Evolutionary conservation across 1,140 invertebrate species (phyloP).

Genomic region (Lepidurus arcticus): DNA sequence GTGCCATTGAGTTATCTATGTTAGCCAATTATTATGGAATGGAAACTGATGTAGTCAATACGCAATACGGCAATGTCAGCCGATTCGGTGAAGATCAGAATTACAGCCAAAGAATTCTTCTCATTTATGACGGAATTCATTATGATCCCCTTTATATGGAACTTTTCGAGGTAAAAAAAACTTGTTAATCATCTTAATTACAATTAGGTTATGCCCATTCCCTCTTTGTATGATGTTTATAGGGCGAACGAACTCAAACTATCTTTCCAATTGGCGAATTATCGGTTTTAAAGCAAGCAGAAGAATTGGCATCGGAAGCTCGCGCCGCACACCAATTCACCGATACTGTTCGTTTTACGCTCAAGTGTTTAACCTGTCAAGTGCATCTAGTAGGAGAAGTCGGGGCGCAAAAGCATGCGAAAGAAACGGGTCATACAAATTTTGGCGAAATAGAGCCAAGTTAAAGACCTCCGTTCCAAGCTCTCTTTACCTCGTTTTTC

Average conservation of each 20-base stretch:
- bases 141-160: slow-evolving; percentile 91
- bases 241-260: slow-evolving; percentile 65
- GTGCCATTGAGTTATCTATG: slow-evolving; percentile 87
- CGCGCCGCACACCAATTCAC: slow-evolving; percentile 82
- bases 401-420: slow-evolving; percentile 77
- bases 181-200: slow-evolving; percentile 9
- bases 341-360: slow-evolving; percentile 76
- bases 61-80: slow-evolving; percentile 80
- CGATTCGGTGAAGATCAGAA: slow-evolving; percentile 89
- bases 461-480: background rate
- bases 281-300: slow-evolving; percentile 65
- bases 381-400: slow-evolving; percentile 64
- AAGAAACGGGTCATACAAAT: slow-evolving; percentile 71
- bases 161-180: slow-evolving; percentile 51
- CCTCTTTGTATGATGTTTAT: slow-evolving; percentile 28
- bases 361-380: slow-evolving; percentile 75
- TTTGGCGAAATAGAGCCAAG: slow-evolving; percentile 63
- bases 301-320: slow-evolving; percentile 76
- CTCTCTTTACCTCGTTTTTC: background rate
- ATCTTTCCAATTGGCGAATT: slow-evolving; percentile 72
- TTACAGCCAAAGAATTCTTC: slow-evolving; percentile 74
- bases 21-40: slow-evolving; percentile 80
- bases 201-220: background rate
- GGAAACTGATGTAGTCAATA: slow-evolving; percentile 91
- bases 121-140: slow-evolving; percentile 93